A percentile compares a stretch with the other conserved stretches of the same genome.
phyloP scores from a whole-genome alignment of 2,888 invertebrate genomes.

The Odontothrips loti region DNA sequence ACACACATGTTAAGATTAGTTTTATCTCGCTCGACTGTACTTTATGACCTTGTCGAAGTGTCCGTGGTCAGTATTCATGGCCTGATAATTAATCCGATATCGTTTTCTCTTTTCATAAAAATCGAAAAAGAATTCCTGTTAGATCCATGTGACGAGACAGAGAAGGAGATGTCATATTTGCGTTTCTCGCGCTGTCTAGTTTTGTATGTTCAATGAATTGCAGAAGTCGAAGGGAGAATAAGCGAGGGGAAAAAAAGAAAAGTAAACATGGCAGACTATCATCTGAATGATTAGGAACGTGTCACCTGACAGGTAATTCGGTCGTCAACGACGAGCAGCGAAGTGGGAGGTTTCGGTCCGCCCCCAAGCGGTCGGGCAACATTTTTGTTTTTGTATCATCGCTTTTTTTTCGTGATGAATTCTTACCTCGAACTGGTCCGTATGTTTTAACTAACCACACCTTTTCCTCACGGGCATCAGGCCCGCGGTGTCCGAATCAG shows the following conservation, averaged over 20 bases:
- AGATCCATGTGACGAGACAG: too few relatives aligned
- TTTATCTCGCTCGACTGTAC: too few relatives aligned
- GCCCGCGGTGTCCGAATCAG: neutral
- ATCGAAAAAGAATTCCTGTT: too few relatives aligned
- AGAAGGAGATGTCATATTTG: neutral
- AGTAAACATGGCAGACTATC: neutral
- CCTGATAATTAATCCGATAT: neutral
- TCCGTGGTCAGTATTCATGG: neutral
- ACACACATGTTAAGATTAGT: too few relatives aligned
- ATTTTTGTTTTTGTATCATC: too few relatives aligned
- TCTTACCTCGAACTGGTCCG: too few relatives aligned
- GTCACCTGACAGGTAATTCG: neutral
- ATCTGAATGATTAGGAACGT: neutral
- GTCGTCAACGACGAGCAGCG: neutral
- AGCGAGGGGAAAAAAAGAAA: neutral
- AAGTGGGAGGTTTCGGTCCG: neutral
- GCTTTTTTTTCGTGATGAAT: too few relatives aligned
- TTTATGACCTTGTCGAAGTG: too few relatives aligned
- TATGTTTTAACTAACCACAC: too few relatives aligned
- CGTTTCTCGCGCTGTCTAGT: neutral
- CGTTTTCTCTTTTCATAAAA: neutral
- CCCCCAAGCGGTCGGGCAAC: too few relatives aligned
- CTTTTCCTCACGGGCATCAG: neutral
- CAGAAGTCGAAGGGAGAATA: neutral
- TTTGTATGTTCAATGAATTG: neutral